Conservation (phyloP, 2,113 vertebrate genomes). For the Lepisosteus osseus region DNA sequence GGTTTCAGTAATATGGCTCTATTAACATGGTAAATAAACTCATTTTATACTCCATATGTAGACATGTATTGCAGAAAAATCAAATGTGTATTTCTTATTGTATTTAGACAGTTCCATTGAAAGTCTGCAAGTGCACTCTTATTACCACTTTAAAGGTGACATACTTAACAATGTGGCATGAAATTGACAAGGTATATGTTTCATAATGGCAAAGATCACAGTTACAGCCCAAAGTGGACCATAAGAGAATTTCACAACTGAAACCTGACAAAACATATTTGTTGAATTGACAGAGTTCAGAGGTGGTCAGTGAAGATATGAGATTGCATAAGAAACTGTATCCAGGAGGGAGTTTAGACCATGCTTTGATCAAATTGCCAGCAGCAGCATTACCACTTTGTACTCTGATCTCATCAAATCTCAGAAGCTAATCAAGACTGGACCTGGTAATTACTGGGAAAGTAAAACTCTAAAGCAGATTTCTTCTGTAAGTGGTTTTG, state of each 20-base stretch:
- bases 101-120: background rate
- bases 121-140: background rate
- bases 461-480: too few species aligned
- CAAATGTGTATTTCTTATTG: too few species aligned
- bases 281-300: background rate
- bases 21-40: too few species aligned
- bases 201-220: background rate
- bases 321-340: background rate
- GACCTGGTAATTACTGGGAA: too few species aligned
- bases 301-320: background rate
- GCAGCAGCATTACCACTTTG: too few species aligned
- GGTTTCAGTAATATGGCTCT: too few species aligned
- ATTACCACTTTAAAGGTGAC: conserved; percentile 12
- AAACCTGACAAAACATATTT: background rate
- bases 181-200: conserved; percentile 2
- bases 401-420: too few species aligned
- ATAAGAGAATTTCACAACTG: background rate
- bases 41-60: too few species aligned
- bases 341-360: background rate
- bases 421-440: too few species aligned
- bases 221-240: background rate
- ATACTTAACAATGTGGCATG: background rate
- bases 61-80: too few species aligned
- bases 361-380: background rate
- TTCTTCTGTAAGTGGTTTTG: too few species aligned